A percentile compares a stretch with the other conserved stretches of the same genome.
Conservation (phyloP, 2,113 vertebrate species). For the Chionomys nivalis region DNA sequence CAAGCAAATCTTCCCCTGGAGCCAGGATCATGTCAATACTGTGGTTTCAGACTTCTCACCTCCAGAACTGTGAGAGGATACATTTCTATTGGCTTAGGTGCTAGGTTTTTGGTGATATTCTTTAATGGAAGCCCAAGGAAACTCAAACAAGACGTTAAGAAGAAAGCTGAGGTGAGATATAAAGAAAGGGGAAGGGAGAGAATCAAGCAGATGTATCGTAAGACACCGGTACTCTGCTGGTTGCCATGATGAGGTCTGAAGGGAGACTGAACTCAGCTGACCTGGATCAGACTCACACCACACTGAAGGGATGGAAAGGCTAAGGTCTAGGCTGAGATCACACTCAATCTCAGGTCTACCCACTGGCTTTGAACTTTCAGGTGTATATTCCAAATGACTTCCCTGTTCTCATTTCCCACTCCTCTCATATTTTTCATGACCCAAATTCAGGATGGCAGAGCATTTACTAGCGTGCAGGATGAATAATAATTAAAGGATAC, state of each 20-base stretch:
- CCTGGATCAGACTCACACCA: background rate
- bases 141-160: background rate
- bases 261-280: background rate
- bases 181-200: background rate
- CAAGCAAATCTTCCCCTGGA: background rate
- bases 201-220: background rate
- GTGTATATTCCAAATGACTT: background rate
- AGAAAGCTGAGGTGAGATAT: background rate
- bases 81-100: background rate
- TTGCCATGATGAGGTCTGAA: background rate
- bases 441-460: background rate
- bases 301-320: background rate
- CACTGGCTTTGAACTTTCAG: background rate
- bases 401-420: background rate
- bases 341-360: background rate
- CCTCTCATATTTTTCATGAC: background rate
- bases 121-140: background rate
- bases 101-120: background rate
- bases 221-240: background rate
- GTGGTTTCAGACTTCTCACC: background rate
- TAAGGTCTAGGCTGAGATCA: background rate
- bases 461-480: background rate
- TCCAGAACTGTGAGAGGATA: background rate
- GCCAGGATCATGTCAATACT: background rate
- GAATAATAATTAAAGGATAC: background rate